phyloP scores from a whole-genome alignment of 2,797 vertebrate species.

The Huso huso region DNA sequence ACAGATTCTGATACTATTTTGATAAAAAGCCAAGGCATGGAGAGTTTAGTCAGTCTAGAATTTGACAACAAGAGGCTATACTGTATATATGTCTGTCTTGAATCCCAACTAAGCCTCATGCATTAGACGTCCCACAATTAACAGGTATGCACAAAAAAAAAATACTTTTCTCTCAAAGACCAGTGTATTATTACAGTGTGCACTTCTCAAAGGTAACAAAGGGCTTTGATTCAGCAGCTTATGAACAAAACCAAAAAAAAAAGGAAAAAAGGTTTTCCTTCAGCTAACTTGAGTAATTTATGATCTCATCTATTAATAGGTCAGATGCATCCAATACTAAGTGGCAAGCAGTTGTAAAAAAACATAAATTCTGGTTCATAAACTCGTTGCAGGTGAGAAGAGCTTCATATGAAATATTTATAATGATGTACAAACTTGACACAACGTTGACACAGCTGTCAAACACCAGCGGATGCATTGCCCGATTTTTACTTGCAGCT shows the following conservation, averaged over 20 bases:
- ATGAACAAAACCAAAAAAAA: background rate
- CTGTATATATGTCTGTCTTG: too few relatives aligned
- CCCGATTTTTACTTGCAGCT: slow-evolving; percentile 6
- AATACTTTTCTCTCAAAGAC: too few relatives aligned
- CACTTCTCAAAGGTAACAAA: background rate
- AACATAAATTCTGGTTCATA: background rate
- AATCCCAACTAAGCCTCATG: too few relatives aligned
- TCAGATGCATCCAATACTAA: slow-evolving; percentile 3
- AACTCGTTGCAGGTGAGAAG: background rate
- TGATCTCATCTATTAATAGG: background rate
- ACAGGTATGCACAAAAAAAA: background rate
- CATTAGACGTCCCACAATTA: background rate
- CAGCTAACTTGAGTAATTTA: background rate
- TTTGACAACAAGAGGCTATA: too few relatives aligned
- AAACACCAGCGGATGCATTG: slow-evolving; percentile 9
- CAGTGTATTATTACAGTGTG: too few relatives aligned
- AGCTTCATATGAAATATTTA: background rate
- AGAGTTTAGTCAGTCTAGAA: too few relatives aligned
- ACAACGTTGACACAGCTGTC: slow-evolving; percentile 9
- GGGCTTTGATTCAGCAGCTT: background rate
- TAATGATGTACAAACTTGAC: background rate
- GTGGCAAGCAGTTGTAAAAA: slow-evolving; percentile 2
- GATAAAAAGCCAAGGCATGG: too few relatives aligned
- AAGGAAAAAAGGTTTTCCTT: too few relatives aligned
- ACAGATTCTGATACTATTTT: too few relatives aligned